Percentiles rank a stretch among this genome's conserved stretches.
Evolutionary conservation across 2,888 invertebrate genomes (phyloP).

Genomic region (Ametastegia equiseti): DNA sequence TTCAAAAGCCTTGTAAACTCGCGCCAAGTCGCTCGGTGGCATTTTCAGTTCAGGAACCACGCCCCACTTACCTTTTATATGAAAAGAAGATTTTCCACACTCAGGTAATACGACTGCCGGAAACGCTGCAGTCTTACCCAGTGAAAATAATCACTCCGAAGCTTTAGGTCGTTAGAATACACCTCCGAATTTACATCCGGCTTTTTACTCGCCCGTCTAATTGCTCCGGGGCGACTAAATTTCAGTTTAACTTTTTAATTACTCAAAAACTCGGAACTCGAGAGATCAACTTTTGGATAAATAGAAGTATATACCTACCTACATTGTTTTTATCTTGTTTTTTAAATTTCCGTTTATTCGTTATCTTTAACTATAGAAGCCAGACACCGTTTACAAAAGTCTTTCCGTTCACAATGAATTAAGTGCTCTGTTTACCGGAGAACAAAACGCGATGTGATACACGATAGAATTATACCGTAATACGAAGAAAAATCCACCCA

Average conservation of each 20-base stretch:
- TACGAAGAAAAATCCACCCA: slow-evolving; percentile 8
- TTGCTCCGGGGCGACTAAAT: too few relatives aligned
- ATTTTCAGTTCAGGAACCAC: slow-evolving; percentile 18
- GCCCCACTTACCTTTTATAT: neutral
- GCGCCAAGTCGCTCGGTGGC: neutral
- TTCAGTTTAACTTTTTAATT: too few relatives aligned
- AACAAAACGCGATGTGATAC: neutral
- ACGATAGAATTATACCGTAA: neutral
- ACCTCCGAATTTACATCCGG: too few relatives aligned
- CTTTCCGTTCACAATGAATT: neutral
- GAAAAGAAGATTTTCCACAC: neutral
- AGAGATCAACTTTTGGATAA: too few relatives aligned
- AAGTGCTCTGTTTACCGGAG: slow-evolving; percentile 20
- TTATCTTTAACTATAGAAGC: neutral
- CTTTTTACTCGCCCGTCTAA: too few relatives aligned
- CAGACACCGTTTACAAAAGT: neutral
- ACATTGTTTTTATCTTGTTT: neutral
- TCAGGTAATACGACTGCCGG: neutral
- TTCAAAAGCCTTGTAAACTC: slow-evolving; percentile 28
- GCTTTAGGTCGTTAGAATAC: neutral
- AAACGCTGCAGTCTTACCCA: neutral
- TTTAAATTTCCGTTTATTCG: neutral
- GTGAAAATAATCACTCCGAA: neutral
- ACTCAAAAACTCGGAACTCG: too few relatives aligned
- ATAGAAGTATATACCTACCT: too few relatives aligned